Evolutionary conservation across 1,140 invertebrate species (phyloP).

Genomic region (Drosophila mauritiana): DNA sequence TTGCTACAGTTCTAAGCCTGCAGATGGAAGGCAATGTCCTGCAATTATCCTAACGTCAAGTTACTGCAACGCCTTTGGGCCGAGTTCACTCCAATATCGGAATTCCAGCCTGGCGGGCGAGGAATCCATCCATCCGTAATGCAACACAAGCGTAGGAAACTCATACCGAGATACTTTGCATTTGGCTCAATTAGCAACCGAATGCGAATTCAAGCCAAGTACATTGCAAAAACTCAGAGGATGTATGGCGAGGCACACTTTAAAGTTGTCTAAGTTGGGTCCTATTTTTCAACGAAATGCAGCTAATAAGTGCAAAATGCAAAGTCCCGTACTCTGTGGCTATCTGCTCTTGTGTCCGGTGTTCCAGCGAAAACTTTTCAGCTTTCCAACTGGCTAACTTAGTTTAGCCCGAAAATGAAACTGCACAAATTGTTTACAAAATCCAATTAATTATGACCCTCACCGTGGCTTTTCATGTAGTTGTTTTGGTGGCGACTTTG

Average conservation of each 20-base stretch:
- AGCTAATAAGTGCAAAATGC: not conserved
- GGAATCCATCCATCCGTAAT: too few species aligned
- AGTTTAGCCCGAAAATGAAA: conserved; percentile 43
- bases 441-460: conserved; percentile 49
- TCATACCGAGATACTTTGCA: not conserved
- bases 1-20: not conserved
- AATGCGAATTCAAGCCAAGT: not conserved
- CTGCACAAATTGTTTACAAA: conserved; percentile 55
- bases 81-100: too few species aligned
- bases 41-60: not conserved
- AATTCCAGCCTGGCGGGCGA: not conserved
- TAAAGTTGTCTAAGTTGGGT: not conserved
- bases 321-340: not conserved
- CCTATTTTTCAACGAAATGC: not conserved
- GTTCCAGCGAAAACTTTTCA: conserved; percentile 24
- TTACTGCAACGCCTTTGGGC: not conserved
- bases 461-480: not conserved
- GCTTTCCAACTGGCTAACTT: conserved; percentile 24
- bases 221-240: not conserved
- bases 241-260: not conserved
- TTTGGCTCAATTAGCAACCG: conserved; percentile 2
- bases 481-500: conserved; percentile 7
- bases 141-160: not conserved
- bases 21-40: not conserved
- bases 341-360: conserved; percentile 3